Base-by-base conservation (phyloP, 1,140 invertebrate genomes). In the Ceratitis capitata region DNA sequence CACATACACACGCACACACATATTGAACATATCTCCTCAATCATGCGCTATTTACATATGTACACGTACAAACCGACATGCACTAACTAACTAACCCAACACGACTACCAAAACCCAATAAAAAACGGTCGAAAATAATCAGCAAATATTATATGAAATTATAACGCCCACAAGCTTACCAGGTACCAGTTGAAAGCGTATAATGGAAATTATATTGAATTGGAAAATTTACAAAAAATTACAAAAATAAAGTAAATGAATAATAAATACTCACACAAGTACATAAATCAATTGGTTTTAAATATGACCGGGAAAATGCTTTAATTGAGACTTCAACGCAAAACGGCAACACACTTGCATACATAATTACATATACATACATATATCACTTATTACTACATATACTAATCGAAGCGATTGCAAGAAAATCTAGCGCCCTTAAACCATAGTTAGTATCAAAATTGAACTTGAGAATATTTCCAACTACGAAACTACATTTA, bases 1-100 rank as follows among this genome's bases (percentile, higher is more conserved):
- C 26, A 32, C 58, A 61, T 23, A 61, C 16, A 53, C 51, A 16
- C 4, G 51, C 58, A 61, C 26, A 29, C 69, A 78, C 39, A 78
- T 26, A 42, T 42, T 61, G 29, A 61, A 61, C 56, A 61, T 61
- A 61, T 61, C 56, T 61, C 12, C n/a, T 61, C 56, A 61, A n/a
- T 61, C 56, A 61, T 61, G 12, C 56, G 56, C n/a, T 61, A 61
- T 61, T 61, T 61, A 61, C n/a, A n/a, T n/a, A n/a, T n/a, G n/a
- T n/a, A n/a, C n/a, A 9, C 35, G 16, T 9, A 45, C 6, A 32
- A 10, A 45, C 69, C n/a, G 9, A 74, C 35, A 12, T 45, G 23
- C n/a, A 12, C 58, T 7, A 12, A 58, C n/a, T 0, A 29, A 58
- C 23, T 26, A n/a, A 53, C 51, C 7, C 3, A 7, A 58, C 23